Percentiles rank a stretch among this genome's conserved stretches.
These are phyloP conservation scores for Plectus sambesii DNA, from an alignment of 1,140 invertebrate species.

Conservation along the genomic window DNA sequence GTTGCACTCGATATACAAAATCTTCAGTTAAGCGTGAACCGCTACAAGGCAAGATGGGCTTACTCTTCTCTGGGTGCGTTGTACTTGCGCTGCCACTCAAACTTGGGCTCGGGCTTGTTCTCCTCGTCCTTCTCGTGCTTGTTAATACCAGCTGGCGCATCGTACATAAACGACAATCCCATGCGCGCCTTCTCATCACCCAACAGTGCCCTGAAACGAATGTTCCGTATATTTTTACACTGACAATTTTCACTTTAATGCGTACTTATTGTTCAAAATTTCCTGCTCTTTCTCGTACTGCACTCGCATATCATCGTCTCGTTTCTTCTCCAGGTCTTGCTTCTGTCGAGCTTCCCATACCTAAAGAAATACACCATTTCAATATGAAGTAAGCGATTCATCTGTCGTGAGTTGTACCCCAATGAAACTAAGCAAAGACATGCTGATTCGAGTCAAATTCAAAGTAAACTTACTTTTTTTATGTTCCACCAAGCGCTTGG, in stretches of 20 bases:
- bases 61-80: constrained; percentile 85
- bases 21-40: too few relatives aligned
- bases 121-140: constrained; percentile 54
- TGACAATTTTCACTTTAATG: constrained; percentile 21
- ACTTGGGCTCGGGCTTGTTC: constrained; percentile 86
- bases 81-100: constrained; percentile 98
- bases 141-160: constrained; percentile 75
- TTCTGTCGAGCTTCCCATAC: constrained; percentile 99
- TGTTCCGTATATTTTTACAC: too few relatives aligned
- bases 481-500: constrained; percentile 91
- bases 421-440: too few relatives aligned
- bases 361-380: constrained; percentile 50
- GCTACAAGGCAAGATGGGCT: too few relatives aligned
- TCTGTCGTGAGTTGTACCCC: too few relatives aligned
- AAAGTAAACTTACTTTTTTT: constrained; percentile 66
- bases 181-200: constrained; percentile 96
- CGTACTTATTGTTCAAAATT: constrained; percentile 82
- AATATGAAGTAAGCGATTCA: background rate
- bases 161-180: constrained; percentile 96
- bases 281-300: constrained; percentile 98
- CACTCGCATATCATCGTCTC: constrained; percentile 85
- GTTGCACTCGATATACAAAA: too few relatives aligned
- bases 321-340: constrained; percentile 85
- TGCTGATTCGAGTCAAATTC: constrained; percentile 13
- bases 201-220: constrained; percentile 63